Conservation (phyloP, 2,113 vertebrate genomes). For the Notothenia rossii region DNA sequence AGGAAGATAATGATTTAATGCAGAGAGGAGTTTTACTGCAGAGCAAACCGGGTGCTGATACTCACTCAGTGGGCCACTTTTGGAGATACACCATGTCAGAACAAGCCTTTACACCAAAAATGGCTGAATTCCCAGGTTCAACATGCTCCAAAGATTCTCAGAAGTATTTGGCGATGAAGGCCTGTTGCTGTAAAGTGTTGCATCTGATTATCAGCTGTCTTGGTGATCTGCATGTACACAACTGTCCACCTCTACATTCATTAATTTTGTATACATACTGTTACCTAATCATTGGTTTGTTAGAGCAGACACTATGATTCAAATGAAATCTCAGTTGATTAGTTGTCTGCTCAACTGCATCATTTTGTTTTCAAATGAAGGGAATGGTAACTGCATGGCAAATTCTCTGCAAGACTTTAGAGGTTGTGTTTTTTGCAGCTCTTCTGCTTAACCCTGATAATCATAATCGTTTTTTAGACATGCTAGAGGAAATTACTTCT, state of each 20-base stretch:
- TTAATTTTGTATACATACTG: no score
- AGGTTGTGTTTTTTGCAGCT: background rate
- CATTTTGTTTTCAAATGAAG: background rate
- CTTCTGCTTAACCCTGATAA: background rate
- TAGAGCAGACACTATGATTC: background rate
- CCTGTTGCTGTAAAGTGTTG: background rate
- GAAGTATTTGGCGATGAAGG: conserved; percentile 2
- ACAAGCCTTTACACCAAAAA: background rate
- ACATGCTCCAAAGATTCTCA: background rate
- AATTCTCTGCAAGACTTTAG: background rate
- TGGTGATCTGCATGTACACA: conserved; percentile 2
- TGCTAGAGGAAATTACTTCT: background rate
- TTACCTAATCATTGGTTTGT: background rate
- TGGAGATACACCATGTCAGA: background rate
- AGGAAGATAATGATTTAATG: background rate
- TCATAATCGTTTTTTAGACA: background rate
- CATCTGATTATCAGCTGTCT: background rate
- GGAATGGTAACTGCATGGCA: background rate
- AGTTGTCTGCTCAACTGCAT: background rate
- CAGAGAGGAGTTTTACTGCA: background rate
- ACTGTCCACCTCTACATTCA: background rate
- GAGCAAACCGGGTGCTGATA: background rate
- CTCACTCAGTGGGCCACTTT: background rate
- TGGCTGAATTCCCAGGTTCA: background rate
- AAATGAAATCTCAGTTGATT: background rate